Conservation (phyloP, 1,140 invertebrate species). For the Wasmannia auropunctata region DNA sequence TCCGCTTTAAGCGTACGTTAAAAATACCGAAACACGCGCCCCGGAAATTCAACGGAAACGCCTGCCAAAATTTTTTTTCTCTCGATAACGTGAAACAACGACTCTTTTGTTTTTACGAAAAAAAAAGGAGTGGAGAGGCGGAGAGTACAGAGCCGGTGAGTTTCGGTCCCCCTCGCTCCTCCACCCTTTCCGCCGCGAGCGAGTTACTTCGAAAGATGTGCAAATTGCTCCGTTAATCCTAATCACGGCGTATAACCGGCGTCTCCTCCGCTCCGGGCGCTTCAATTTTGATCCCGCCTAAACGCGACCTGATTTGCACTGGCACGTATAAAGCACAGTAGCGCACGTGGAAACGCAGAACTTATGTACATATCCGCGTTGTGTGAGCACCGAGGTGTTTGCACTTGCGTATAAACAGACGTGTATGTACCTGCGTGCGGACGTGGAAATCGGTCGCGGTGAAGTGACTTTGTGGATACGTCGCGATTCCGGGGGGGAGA, state of each 20-base stretch:
- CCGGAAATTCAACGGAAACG: constrained; percentile 9
- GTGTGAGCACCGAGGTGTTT: constrained; percentile 62
- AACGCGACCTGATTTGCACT: constrained; percentile 65
- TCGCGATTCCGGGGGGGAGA: constrained; percentile 32
- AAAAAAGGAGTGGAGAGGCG: too few species aligned
- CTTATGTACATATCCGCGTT: constrained; percentile 32
- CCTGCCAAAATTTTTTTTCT: background rate
- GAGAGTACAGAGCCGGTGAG: background rate
- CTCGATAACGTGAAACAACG: background rate
- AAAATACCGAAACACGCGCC: constrained; percentile 27
- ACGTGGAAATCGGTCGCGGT: constrained; percentile 34
- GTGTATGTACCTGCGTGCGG: constrained; percentile 24
- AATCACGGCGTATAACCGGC: constrained; percentile 57
- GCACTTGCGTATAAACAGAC: constrained; percentile 64
- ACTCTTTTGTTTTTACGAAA: background rate
- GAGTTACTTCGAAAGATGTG: constrained; percentile 23
- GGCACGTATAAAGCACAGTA: constrained; percentile 65
- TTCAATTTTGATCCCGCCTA: constrained; percentile 69
- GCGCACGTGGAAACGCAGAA: constrained; percentile 39
- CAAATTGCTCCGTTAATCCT: constrained; percentile 62
- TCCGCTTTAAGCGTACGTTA: constrained; percentile 10
- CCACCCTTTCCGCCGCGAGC: background rate
- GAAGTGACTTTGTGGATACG: constrained; percentile 27
- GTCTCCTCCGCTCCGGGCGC: constrained; percentile 54
- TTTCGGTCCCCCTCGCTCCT: background rate